Evolutionary conservation across 2,113 vertebrate genomes (phyloP).

Genomic region (Phrynocephalus versicolor): DNA sequence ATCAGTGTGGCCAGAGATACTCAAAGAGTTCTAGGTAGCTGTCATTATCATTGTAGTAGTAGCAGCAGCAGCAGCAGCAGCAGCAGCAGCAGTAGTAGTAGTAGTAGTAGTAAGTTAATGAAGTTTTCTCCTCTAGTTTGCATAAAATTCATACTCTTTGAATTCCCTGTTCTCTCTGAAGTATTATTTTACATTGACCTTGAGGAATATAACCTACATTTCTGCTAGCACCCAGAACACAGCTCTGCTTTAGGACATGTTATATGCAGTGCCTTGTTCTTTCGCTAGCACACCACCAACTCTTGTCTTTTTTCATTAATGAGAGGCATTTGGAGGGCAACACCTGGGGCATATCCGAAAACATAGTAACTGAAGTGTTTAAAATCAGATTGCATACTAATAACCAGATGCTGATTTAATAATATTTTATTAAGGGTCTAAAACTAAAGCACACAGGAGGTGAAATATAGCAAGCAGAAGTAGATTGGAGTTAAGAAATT

Average conservation of each 20-base stretch:
- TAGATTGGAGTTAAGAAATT: not conserved
- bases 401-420: slow-evolving; percentile 36
- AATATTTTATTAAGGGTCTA: slow-evolving; percentile 22
- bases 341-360: slow-evolving; percentile 10
- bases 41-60: no score
- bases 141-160: not conserved
- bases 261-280: not conserved
- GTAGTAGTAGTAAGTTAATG: no score
- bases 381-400: slow-evolving; percentile 20
- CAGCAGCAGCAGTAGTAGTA: no score
- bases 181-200: not conserved
- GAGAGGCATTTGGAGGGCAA: slow-evolving; percentile 16
- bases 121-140: not conserved
- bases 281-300: not conserved
- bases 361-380: not conserved
- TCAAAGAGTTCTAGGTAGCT: no score
- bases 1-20: no score
- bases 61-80: no score
- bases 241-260: not conserved
- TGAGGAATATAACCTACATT: not conserved
- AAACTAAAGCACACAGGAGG: not conserved
- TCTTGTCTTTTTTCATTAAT: slow-evolving; percentile 15
- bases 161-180: not conserved
- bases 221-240: not conserved
- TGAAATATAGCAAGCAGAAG: not conserved